These are phyloP conservation scores for Drosophila burlai DNA, from an alignment of 1,140 invertebrate species.

Conservation along the genomic window DNA sequence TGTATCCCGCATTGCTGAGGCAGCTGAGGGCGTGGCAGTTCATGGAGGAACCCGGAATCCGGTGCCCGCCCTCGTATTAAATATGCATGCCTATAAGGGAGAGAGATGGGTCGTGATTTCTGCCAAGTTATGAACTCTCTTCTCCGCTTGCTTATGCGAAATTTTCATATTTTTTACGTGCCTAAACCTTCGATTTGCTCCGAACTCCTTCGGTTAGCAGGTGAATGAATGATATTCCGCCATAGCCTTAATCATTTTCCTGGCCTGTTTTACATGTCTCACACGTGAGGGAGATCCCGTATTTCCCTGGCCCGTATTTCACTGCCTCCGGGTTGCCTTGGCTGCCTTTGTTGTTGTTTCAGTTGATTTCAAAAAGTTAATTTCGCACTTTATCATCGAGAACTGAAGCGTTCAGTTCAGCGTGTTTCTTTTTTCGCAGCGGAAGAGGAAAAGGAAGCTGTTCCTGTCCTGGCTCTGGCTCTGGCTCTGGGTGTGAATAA, in stretches of 20 bases:
- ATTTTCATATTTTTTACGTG: conserved; percentile 81
- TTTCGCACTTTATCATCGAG: conserved; percentile 75
- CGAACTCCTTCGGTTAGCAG: conserved; percentile 8
- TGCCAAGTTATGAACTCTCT: conserved; percentile 64
- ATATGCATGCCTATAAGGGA: conserved; percentile 72
- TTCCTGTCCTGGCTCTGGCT: conserved; percentile 57
- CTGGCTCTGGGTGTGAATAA: conserved; percentile 71
- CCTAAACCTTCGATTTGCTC: conserved; percentile 40
- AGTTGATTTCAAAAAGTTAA: conserved; percentile 79
- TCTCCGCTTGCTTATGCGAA: conserved; percentile 58
- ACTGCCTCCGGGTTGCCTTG: conserved; percentile 34
- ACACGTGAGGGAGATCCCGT: conserved; percentile 5
- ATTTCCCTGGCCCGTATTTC: conserved; percentile 29
- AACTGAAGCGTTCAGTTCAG: conserved; percentile 22
- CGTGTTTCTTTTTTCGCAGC: conserved; percentile 64
- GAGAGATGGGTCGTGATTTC: conserved; percentile 42
- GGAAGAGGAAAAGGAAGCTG: conserved; percentile 72
- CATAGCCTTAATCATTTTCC: conserved; percentile 18
- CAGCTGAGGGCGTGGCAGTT: conserved; percentile 1
- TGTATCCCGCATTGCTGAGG: conserved; percentile 7
- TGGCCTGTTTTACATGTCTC: conserved; percentile 47
- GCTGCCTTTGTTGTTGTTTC: conserved; percentile 35
- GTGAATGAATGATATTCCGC: conserved; percentile 42
- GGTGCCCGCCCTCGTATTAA: conserved; percentile 58
- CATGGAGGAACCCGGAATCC: background rate